Percentiles rank a stretch among this genome's conserved stretches.
phyloP scores from a whole-genome alignment of 2,888 invertebrate genomes.

The Ephialtes manifestator region DNA sequence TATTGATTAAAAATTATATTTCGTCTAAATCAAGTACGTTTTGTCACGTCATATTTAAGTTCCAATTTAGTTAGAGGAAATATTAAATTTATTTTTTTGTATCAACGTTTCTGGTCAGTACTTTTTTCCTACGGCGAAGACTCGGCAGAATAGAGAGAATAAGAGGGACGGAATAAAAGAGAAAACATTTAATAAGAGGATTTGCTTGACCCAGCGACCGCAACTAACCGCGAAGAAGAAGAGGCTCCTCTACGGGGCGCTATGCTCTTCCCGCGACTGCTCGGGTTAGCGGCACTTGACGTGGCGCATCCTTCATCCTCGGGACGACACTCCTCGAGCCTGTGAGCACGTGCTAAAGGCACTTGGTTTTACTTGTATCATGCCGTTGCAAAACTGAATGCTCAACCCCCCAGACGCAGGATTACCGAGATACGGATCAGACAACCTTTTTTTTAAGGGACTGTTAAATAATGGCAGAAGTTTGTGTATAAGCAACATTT shows the following conservation, averaged over 20 bases:
- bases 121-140: neutral
- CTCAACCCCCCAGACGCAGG: constrained; percentile 7
- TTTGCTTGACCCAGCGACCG: constrained; percentile 45
- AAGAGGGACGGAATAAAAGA: constrained; percentile 21
- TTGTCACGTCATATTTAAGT: too few relatives aligned
- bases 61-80: too few relatives aligned
- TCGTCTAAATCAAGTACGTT: too few relatives aligned
- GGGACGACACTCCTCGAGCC: constrained; percentile 19
- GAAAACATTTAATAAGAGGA: constrained; percentile 30
- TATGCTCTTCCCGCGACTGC: constrained; percentile 14
- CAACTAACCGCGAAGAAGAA: constrained; percentile 36
- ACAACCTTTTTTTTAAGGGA: neutral
- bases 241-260: constrained; percentile 1
- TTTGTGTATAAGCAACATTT: neutral
- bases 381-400: neutral
- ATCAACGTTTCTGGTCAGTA: neutral
- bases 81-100: too few relatives aligned
- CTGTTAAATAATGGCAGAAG: neutral
- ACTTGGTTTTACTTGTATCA: constrained; percentile 10
- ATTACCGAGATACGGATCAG: neutral
- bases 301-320: constrained; percentile 22
- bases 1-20: too few relatives aligned
- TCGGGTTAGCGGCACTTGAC: constrained; percentile 35
- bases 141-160: neutral
- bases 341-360: constrained; percentile 24